Conservation (phyloP, 2,113 vertebrate species). For the Otus sunia region DNA sequence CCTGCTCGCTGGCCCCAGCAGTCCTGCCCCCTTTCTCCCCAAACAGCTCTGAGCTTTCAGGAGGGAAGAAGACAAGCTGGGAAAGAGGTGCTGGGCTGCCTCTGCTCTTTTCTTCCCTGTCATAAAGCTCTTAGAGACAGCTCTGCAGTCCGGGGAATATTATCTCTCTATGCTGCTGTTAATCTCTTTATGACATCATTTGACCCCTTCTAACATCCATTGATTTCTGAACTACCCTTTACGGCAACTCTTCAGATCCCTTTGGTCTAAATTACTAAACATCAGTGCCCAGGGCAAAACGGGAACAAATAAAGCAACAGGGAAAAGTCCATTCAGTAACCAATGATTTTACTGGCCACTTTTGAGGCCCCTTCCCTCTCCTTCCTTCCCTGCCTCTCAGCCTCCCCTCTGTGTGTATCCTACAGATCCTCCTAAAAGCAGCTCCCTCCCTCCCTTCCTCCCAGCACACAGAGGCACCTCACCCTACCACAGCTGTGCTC, state of each 20-base stretch:
- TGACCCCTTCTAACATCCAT: constrained; percentile 59
- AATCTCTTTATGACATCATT: constrained; percentile 61
- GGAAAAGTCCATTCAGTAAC: not conserved
- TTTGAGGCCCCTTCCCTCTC: not conserved
- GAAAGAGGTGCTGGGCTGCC: not conserved
- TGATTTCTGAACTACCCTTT: constrained; percentile 62
- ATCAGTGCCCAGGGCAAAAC: not conserved
- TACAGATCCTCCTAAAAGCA: not conserved
- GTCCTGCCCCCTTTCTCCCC: not conserved
- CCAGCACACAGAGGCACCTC: not conserved
- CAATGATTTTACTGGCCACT: not conserved
- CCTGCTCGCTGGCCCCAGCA: not conserved
- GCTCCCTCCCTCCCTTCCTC: not conserved
- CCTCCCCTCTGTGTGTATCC: not conserved
- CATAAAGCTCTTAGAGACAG: not conserved
- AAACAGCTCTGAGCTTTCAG: not conserved
- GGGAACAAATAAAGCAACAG: not conserved
- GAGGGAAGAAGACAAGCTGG: not conserved
- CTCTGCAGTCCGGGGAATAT: constrained; percentile 17
- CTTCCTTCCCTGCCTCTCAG: not conserved
- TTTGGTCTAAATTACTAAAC: constrained; percentile 58
- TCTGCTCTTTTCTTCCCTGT: not conserved
- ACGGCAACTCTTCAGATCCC: not conserved
- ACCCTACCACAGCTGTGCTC: not conserved
- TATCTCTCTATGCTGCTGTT: constrained; percentile 52